Base-by-base conservation (phyloP, 2,888 invertebrate genomes). In the Phragmatobia fuliginosa region DNA sequence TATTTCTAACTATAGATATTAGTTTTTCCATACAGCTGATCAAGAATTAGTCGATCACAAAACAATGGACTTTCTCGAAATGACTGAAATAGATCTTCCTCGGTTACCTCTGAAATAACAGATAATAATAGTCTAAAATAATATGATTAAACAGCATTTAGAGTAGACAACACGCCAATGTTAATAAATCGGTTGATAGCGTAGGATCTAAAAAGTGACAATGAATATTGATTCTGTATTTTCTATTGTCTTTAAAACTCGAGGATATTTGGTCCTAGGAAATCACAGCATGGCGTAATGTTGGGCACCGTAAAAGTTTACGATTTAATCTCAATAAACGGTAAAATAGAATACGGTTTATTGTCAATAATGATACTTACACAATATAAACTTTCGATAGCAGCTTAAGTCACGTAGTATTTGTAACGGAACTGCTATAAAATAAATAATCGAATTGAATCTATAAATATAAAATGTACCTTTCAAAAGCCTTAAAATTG, bases 241-340 rank as follows among this genome's bases (percentile, higher is more conserved):
- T 8, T 45, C 45, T n/a, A 52, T 52, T 16, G 28, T 56, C 56
- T 56, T 56, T 56, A 56, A 56, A 28, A 56, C 28, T 28, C 56
- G 2, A 56, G 28, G 16, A 25, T 25, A 56, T 56, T 56, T 11
- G 28, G 56, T 28, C 5, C 16, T 28, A 11, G 28, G 28, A 56
- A 56, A 56, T 28, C 25, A 56, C 28, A 25, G 14, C 56, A 16
- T 16, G 60, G 49, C 61, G n/a, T 16, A 59, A 65, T 38, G 52
- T 56, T 56, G 16, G 58, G 41, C 31, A 38, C 41, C 59, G 21
- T 66, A 38, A 66, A 66, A 66, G 18, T 66, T 58, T 58, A 66
- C 66, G 66, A 66, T 38, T 41, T 16, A 58, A 66, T 58, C 66
- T 58, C 58, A 21, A 66, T 62, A 62, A 38, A 62, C 62, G 14